Evolutionary conservation across 1,140 invertebrate genomes (phyloP).

Genomic region (Rhizoglyphus robini): DNA sequence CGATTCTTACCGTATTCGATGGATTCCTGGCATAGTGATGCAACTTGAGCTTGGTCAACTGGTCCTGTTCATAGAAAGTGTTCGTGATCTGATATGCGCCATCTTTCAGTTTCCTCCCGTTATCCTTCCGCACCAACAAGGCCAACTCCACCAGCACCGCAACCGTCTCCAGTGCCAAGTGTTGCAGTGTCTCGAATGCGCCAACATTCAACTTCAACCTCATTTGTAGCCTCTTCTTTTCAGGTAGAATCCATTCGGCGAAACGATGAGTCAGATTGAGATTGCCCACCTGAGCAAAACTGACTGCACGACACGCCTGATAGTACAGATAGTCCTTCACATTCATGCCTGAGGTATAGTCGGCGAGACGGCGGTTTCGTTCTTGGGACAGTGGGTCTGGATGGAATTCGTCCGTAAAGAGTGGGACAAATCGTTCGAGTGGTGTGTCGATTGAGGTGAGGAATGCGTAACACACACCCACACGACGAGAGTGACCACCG

Average conservation of each 20-base stretch:
- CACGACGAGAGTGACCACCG: no score
- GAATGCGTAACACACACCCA: background rate
- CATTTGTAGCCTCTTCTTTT: no score
- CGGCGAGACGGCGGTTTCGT: slow-evolving; percentile 31
- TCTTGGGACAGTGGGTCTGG: slow-evolving; percentile 26
- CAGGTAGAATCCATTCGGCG: background rate
- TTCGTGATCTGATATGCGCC: background rate
- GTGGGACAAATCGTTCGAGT: background rate
- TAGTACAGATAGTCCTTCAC: slow-evolving; percentile 32
- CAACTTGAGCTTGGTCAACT: background rate
- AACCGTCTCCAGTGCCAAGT: slow-evolving; percentile 52
- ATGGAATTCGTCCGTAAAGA: background rate
- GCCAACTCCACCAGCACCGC: slow-evolving; percentile 43
- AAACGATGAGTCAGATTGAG: background rate
- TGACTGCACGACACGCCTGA: slow-evolving; percentile 38
- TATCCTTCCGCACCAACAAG: slow-evolving; percentile 45
- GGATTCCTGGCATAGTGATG: background rate
- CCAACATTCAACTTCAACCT: background rate
- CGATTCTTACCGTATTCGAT: background rate
- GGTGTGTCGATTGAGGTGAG: background rate
- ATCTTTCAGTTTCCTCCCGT: no score
- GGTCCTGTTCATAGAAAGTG: background rate
- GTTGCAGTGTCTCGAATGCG: slow-evolving; percentile 43
- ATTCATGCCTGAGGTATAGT: slow-evolving; percentile 30
- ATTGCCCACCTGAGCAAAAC: slow-evolving; percentile 34